Conservation (phyloP, 2,113 vertebrate species). For the Strix uralensis region DNA sequence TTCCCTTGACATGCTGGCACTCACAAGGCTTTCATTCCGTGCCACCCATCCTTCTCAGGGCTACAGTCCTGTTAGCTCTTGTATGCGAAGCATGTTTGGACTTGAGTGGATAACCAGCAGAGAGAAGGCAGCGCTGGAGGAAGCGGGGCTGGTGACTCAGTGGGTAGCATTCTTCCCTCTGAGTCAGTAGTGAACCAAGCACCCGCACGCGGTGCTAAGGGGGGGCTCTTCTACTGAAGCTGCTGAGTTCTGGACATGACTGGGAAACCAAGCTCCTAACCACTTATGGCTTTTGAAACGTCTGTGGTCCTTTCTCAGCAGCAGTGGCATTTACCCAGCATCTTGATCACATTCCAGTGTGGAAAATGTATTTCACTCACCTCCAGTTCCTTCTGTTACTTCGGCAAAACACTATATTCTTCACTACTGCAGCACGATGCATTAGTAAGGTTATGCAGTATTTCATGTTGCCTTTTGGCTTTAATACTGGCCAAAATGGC, state of each 20-base stretch:
- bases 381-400: background rate
- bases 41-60: background rate
- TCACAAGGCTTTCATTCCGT: background rate
- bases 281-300: background rate
- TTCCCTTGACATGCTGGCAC: background rate
- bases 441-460: background rate
- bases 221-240: background rate
- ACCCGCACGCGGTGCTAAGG: background rate
- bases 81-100: background rate
- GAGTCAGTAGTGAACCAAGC: slow-evolving; percentile 6
- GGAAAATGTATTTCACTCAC: background rate
- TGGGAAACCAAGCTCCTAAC: background rate
- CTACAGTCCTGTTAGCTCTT: background rate
- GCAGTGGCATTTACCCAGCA: background rate
- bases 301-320: background rate
- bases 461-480: background rate
- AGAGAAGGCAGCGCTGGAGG: background rate
- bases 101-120: slow-evolving; percentile 11
- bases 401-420: background rate
- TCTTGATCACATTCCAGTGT: background rate
- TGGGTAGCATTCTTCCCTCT: slow-evolving; percentile 4
- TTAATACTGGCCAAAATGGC: background rate
- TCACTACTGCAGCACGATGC: background rate
- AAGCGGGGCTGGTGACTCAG: slow-evolving; percentile 6
- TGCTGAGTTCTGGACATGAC: background rate